These are phyloP conservation scores for Pitta sordida DNA, from an alignment of 2,113 vertebrate genomes.

Conservation along the genomic window DNA sequence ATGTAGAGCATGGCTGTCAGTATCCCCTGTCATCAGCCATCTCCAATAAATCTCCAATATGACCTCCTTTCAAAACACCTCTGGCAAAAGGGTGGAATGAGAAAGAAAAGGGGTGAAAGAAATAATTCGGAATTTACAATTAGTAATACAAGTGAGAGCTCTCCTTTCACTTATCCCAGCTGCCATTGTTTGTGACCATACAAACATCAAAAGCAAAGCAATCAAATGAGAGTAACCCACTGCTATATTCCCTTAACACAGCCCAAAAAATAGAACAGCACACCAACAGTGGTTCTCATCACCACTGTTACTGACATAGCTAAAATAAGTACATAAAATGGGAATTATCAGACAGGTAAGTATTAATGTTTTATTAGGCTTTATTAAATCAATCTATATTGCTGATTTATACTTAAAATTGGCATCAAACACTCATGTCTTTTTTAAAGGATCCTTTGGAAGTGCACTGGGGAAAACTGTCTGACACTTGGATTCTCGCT, in stretches of 20 bases:
- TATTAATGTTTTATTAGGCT: background rate
- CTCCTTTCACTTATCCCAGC: background rate
- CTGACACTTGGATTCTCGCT: background rate
- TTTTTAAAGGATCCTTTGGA: background rate
- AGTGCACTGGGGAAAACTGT: accelerated
- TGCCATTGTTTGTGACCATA: background rate
- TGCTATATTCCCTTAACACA: background rate
- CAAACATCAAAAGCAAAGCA: background rate
- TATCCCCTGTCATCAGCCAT: background rate
- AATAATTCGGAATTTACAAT: background rate
- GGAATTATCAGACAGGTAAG: background rate
- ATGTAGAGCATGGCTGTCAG: background rate
- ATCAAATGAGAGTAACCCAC: background rate
- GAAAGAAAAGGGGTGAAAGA: background rate
- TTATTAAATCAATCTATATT: background rate
- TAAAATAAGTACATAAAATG: accelerated
- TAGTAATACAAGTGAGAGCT: background rate
- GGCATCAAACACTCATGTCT: accelerated
- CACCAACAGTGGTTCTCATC: background rate
- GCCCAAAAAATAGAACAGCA: accelerated
- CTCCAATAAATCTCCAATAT: background rate
- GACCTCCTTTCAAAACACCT: background rate
- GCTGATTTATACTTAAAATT: background rate
- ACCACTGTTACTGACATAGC: background rate
- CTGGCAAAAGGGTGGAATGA: background rate